Evolutionary conservation across 23 tunicate genomes (phyloP).

Genomic region (Oikopleura dioica): DNA sequence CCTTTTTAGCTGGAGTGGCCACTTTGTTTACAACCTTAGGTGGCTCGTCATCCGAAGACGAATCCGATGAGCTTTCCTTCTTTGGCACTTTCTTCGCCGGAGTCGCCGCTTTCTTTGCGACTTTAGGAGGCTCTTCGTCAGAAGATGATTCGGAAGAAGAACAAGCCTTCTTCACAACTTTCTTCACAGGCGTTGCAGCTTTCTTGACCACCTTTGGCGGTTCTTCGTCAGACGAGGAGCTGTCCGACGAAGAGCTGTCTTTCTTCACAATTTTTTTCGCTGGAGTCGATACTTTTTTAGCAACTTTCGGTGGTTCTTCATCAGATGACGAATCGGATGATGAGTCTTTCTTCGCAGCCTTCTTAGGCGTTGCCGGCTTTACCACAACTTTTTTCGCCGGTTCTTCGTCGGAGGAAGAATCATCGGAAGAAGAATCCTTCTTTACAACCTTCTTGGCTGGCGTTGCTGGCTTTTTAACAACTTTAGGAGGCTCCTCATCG

Average conservation of each 20-base stretch:
- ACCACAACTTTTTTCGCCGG: not conserved
- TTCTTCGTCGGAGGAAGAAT: not conserved
- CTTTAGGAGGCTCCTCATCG: not conserved
- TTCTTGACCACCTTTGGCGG: not conserved
- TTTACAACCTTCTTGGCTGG: not conserved
- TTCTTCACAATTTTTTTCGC: not conserved
- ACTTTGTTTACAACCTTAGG: not conserved
- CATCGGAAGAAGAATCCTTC: not conserved
- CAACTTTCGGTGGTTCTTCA: not conserved
- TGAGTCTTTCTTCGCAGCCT: not conserved
- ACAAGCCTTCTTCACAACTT: not conserved
- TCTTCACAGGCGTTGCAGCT: not conserved
- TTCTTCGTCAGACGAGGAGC: not conserved
- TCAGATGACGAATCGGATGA: not conserved
- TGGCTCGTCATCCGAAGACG: not conserved
- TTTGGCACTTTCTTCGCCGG: not conserved
- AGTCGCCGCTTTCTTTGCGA: not conserved
- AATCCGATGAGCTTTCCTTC: not conserved
- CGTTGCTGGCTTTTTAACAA: not conserved
- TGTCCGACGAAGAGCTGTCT: not conserved
- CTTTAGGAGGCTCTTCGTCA: no score
- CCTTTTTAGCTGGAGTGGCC: conserved; percentile 3
- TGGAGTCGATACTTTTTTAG: not conserved
- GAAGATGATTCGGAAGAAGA: no score
- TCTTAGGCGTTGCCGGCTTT: not conserved